These are phyloP conservation scores for Ceyx margarethae DNA, from an alignment of 2,113 vertebrate genomes.

Conservation along the genomic window DNA sequence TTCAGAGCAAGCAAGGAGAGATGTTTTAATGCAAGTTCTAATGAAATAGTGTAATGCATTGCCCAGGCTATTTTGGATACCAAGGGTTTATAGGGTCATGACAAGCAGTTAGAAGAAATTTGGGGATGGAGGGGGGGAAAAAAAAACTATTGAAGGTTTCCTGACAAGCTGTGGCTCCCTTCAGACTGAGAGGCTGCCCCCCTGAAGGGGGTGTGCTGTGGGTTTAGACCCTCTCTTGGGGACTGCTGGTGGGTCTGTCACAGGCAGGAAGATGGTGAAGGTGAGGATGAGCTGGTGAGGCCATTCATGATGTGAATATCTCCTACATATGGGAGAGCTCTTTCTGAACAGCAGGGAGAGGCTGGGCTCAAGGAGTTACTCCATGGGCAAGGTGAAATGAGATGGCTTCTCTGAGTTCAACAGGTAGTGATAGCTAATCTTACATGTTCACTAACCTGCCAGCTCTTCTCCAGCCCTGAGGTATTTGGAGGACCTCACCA, in stretches of 20 bases:
- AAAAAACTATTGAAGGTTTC: accelerated
- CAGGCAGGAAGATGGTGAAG: background rate
- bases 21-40: background rate
- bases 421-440: background rate
- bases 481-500: background rate
- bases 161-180: background rate
- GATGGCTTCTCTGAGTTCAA: background rate
- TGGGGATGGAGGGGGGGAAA: accelerated
- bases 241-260: background rate
- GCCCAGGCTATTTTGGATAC: background rate
- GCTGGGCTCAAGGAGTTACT: background rate
- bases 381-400: accelerated
- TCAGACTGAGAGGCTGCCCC: background rate
- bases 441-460: background rate
- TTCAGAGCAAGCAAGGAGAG: background rate
- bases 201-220: background rate
- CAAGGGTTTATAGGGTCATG: background rate
- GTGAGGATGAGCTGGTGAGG: background rate
- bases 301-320: too few species aligned
- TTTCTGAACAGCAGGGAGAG: background rate
- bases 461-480: background rate
- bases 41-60: background rate
- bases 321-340: background rate
- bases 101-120: background rate
- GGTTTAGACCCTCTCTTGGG: background rate